These are phyloP conservation scores for Echinops telfairi DNA, from an alignment of 2,113 vertebrate species.

Conservation along the genomic window DNA sequence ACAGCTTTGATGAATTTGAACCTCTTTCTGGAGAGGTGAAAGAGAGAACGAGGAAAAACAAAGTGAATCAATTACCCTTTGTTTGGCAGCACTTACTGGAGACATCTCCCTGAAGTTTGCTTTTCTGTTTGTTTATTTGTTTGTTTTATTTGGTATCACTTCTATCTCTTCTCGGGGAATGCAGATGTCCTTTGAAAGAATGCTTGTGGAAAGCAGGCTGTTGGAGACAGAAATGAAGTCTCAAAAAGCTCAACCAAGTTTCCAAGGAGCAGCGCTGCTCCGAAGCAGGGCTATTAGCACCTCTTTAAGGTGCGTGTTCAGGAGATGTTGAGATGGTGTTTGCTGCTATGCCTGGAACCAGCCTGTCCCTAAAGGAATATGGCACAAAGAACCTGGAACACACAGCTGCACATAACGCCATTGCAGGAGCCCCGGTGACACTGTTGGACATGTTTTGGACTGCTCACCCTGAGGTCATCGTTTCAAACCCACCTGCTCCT, in stretches of 20 bases:
- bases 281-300: neutral
- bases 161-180: conserved; percentile 61
- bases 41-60: conserved; percentile 22
- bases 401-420: neutral
- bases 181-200: conserved; percentile 60
- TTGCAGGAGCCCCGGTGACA: neutral
- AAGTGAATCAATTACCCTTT: conserved; percentile 30
- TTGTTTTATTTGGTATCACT: conserved; percentile 61
- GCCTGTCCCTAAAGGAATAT: neutral
- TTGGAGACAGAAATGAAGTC: conserved; percentile 49
- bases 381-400: neutral
- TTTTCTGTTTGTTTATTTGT: conserved; percentile 52
- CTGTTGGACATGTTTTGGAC: no score
- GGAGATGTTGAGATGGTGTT: neutral
- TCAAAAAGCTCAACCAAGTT: conserved; percentile 17
- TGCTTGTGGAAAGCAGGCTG: conserved; percentile 8
- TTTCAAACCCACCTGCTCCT: no score
- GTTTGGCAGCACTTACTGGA: conserved; percentile 40
- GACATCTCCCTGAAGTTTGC: conserved; percentile 28
- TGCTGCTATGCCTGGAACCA: no score
- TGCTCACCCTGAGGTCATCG: no score
- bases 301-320: neutral
- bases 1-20: neutral
- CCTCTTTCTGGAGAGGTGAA: neutral
- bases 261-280: neutral